Evolutionary conservation across 2,797 vertebrate genomes (phyloP).

Genomic region (Sardinella longiceps): DNA sequence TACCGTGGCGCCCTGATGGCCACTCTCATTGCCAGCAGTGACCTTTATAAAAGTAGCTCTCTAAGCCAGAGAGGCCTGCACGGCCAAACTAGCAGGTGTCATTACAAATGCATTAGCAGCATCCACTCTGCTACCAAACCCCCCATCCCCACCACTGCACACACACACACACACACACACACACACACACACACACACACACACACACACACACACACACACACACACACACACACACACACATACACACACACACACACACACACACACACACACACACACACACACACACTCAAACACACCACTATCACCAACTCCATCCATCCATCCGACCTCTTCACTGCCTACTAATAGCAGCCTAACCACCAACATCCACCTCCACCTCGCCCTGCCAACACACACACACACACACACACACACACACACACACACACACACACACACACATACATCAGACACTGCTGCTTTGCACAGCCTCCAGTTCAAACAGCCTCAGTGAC

Average conservation of each 20-base stretch:
- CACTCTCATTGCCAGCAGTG: conserved; percentile 8
- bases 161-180: not conserved
- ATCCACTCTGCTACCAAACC: not conserved
- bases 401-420: too few species aligned
- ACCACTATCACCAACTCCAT: too few species aligned
- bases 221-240: not conserved
- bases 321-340: not conserved
- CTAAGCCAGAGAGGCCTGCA: conserved; percentile 16
- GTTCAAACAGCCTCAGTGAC: not conserved
- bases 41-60: conserved; percentile 20
- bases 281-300: not conserved
- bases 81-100: conserved; percentile 20
- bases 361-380: not conserved
- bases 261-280: not conserved
- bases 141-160: not conserved
- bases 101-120: conserved; percentile 25
- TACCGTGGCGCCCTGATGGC: not conserved
- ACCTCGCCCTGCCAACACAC: not conserved
- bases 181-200: not conserved
- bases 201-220: not conserved
- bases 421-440: not conserved
- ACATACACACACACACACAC: not conserved
- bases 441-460: not conserved
- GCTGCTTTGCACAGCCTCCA: not conserved
- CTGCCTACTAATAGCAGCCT: too few species aligned